Evolutionary conservation across 2,113 vertebrate genomes (phyloP).

Genomic region (Protomyctophum bolini): DNA sequence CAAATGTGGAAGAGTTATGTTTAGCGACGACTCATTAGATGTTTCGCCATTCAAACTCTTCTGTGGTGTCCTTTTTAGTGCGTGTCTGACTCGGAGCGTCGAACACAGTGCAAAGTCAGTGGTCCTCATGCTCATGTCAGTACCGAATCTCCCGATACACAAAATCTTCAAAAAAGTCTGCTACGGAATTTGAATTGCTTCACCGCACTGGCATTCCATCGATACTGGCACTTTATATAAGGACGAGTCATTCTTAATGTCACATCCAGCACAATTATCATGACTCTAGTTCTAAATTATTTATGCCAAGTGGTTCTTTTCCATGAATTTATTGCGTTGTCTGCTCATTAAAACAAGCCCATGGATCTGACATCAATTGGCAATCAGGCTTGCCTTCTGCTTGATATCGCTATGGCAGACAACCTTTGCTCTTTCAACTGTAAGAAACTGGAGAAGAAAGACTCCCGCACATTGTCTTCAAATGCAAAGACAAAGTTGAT

Average conservation of each 20-base stretch:
- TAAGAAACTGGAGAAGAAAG: not conserved
- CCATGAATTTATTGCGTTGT: not conserved
- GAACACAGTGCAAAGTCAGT: slow-evolving; percentile 22
- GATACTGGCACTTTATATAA: not conserved
- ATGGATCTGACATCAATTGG: not conserved
- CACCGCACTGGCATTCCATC: not conserved
- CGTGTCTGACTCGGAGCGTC: not conserved
- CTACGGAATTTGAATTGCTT: slow-evolving; percentile 11
- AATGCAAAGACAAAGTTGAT: no score
- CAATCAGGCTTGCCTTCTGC: not conserved
- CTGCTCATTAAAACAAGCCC: not conserved
- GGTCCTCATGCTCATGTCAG: slow-evolving; percentile 5
- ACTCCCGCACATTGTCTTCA: no score
- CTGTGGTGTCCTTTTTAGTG: slow-evolving; percentile 6
- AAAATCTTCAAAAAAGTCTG: slow-evolving; percentile 6
- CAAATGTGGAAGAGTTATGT: slow-evolving; percentile 10
- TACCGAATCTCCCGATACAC: not conserved
- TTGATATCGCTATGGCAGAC: not conserved
- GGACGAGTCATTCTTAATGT: not conserved
- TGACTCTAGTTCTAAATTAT: slow-evolving; percentile 9
- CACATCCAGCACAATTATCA: not conserved
- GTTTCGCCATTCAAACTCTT: not conserved
- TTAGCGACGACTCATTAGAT: slow-evolving; percentile 1
- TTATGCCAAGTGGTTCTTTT: no score
- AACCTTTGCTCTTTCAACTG: not conserved